A percentile compares a stretch with the other conserved stretches of the same genome.
These are phyloP conservation scores for Hymenopus coronatus DNA, from an alignment of 2,888 invertebrate genomes.

Conservation along the genomic window DNA sequence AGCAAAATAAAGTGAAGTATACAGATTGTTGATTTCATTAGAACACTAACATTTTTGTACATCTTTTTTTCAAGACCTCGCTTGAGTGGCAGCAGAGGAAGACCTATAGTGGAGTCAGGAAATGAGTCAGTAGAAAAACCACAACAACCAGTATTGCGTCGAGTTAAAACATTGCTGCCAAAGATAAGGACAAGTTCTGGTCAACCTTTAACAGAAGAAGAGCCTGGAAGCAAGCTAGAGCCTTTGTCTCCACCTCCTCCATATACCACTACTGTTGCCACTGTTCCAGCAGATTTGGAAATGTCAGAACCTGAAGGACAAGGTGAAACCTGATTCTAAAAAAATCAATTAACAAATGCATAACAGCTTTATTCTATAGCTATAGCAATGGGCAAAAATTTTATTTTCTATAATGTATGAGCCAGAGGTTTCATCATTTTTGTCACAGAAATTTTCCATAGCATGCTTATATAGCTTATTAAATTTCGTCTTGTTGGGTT, in stretches of 20 bases:
- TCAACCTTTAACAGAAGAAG: neutral
- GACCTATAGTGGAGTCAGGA: neutral
- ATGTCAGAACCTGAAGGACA: neutral
- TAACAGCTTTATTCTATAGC: no score
- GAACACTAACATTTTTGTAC: neutral
- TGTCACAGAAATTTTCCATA: no score
- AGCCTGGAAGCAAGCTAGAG: neutral
- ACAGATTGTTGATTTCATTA: neutral
- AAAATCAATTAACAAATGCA: no score
- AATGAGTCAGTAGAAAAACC: neutral
- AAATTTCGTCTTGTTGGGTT: no score
- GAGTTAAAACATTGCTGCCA: slow-evolving; percentile 26
- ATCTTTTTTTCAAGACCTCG: neutral
- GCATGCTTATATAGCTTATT: no score
- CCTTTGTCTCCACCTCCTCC: slow-evolving; percentile 8
- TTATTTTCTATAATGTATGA: no score
- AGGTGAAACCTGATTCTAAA: neutral
- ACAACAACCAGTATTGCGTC: neutral
- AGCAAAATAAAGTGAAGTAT: no score
- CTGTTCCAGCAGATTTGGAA: neutral
- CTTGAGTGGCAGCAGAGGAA: neutral
- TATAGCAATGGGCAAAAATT: no score
- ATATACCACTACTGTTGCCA: slow-evolving; percentile 3
- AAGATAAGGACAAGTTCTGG: neutral
- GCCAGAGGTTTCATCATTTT: no score